Evolutionary conservation across 2,888 invertebrate genomes (phyloP).

Genomic region (Sussaba pulchella): DNA sequence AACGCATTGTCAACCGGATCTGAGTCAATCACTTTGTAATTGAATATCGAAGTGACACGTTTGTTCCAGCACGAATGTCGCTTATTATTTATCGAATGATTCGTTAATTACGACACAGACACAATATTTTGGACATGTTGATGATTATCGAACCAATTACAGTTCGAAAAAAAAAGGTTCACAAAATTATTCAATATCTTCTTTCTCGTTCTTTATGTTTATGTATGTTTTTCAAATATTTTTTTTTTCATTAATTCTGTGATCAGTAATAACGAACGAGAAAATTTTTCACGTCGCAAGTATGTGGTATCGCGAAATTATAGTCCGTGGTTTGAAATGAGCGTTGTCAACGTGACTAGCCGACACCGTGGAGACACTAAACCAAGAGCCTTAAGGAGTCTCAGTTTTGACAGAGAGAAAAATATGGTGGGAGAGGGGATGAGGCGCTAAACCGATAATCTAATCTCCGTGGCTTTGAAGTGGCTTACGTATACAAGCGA

Average conservation of each 20-base stretch:
- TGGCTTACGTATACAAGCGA: conserved; percentile 44
- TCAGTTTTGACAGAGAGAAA: conserved; percentile 78
- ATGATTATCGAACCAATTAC: background rate
- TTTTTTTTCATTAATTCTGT: too few species aligned
- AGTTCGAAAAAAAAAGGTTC: background rate
- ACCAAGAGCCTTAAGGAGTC: conserved; percentile 76
- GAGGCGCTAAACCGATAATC: conserved; percentile 75
- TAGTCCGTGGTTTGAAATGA: conserved; percentile 23
- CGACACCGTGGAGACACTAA: conserved; percentile 72
- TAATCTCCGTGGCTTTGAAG: conserved; percentile 72
- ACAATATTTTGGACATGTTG: conserved; percentile 3
- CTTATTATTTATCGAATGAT: background rate
- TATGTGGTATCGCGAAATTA: conserved; percentile 1
- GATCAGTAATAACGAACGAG: too few species aligned
- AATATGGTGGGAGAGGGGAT: conserved; percentile 56
- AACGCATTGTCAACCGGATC: conserved; percentile 74
- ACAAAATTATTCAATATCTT: background rate
- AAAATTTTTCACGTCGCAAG: conserved; percentile 1
- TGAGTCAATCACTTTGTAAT: conserved; percentile 20
- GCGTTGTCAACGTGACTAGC: conserved; percentile 53
- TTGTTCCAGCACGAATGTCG: conserved; percentile 2
- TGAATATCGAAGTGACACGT: background rate
- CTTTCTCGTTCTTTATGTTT: background rate
- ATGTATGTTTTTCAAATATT: background rate
- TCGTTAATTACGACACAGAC: conserved; percentile 9